Evolutionary conservation across 2,888 invertebrate species (phyloP), one percentile per base, ranked within the genome.

Genomic region (Agrochola macilenta): DNA sequence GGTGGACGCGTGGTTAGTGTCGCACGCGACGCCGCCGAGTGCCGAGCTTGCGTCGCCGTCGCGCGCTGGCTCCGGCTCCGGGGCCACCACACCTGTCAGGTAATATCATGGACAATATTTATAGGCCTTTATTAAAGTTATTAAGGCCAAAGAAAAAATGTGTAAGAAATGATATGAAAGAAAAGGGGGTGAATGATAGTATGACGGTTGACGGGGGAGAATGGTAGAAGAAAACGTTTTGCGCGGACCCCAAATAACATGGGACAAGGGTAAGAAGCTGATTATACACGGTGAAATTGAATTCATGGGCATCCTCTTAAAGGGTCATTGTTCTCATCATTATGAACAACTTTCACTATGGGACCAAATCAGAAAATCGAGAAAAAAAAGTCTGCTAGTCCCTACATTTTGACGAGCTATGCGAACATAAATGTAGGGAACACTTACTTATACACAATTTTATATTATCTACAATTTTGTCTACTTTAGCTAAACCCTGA

Each of bases 31-130:
- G 76, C 98, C 98, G 85, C 97, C 98, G 5, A 97, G 98, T 78
- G 97, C 97, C 43, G 97, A 95, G 94, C 97, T 94, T 81, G 96
- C 95, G 89, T 97, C 94, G 26, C 97, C 98, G 78, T 98, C 98
- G 75, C 97, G 98, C 79, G 97, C 98, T 60, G 98, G 98, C 79
- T 98, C 98, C 5, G 98, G 98, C 61, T 98, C 98, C 0, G 99
- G 99, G 11, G 98, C 99, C 74, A 99, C 99, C 84, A 99, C 99
- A 76, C 99, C 99, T 70, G 99, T 99, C 87, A 97, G 97, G 98
- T 96, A 98, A 92, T 58, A 60, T 30, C 17, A 49, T 49, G 12
- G 1, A 64, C n/a, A n/a, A 26, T 49, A 35, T 39, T 7, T 39
- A 39, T 7, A 39, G 39, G 39, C 39, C 0, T 49, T 49, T 23